phyloP scores from a whole-genome alignment of 2,797 vertebrate genomes.

The Pteropus rufus region DNA sequence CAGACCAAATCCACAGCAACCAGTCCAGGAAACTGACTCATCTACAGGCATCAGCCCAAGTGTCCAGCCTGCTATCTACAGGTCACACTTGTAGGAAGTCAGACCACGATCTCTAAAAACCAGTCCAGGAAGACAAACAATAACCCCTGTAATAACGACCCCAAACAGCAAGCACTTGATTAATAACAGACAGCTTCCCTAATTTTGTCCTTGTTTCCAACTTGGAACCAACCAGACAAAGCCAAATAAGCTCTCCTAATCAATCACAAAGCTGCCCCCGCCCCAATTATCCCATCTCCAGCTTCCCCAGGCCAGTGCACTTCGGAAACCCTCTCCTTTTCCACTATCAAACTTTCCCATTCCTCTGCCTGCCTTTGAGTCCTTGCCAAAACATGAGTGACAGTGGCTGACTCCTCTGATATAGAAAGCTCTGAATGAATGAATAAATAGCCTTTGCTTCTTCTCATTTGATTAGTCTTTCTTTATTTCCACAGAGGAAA shows the following conservation, averaged over 20 bases:
- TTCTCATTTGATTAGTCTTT: not conserved
- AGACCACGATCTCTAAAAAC: not conserved
- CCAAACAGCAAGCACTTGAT: not conserved
- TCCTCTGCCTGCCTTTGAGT: not conserved
- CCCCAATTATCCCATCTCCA: not conserved
- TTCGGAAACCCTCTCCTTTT: not conserved
- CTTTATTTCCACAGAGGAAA: not conserved
- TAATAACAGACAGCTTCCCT: not conserved
- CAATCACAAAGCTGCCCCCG: not conserved
- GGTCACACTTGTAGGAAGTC: not conserved
- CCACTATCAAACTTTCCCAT: too few species aligned
- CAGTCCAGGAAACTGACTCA: not conserved
- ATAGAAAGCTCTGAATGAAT: not conserved
- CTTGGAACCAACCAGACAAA: not conserved
- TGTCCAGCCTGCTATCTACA: too few species aligned
- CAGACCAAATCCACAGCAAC: not conserved
- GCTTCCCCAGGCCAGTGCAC: not conserved
- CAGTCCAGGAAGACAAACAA: not conserved
- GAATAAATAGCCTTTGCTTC: not conserved
- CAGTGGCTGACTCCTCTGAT: too few species aligned
- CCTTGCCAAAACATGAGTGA: not conserved
- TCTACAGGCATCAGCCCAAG: not conserved
- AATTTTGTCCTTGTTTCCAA: not conserved
- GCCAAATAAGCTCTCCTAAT: not conserved
- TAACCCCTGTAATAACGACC: not conserved